Evolutionary conservation across 1,140 invertebrate species (phyloP).

Genomic region (Magallana ariakensis): DNA sequence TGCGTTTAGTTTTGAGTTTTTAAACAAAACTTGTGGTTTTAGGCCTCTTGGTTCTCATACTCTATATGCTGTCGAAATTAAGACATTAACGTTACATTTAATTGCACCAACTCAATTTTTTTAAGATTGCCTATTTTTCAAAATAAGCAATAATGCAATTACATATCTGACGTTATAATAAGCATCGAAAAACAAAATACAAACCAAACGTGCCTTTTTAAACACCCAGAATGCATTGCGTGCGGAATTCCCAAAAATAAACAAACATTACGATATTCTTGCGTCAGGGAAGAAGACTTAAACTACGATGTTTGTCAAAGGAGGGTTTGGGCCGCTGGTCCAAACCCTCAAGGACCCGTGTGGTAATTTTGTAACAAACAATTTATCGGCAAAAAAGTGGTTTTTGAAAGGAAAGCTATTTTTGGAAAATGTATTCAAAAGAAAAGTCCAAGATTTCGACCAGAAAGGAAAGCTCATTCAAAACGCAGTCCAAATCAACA

Average conservation of each 20-base stretch:
- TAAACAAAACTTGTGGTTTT: too few species aligned
- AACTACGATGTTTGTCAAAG: conserved; percentile 24
- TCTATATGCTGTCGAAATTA: too few species aligned
- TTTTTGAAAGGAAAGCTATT: neutral
- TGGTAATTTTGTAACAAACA: neutral
- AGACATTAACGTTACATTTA: too few species aligned
- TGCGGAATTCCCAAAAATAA: neutral
- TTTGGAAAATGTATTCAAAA: neutral
- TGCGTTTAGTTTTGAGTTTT: too few species aligned
- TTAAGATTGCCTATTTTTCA: too few species aligned
- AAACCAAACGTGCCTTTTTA: neutral
- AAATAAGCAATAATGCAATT: too few species aligned
- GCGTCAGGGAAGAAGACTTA: neutral
- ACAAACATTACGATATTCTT: neutral
- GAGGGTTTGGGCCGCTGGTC: conserved; percentile 34
- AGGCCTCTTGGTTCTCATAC: too few species aligned
- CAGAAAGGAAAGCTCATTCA: neutral
- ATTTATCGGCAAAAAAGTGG: neutral
- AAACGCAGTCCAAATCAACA: neutral
- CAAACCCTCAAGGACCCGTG: conserved; percentile 18
- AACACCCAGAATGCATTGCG: neutral
- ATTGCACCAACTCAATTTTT: too few species aligned
- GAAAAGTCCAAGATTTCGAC: neutral
- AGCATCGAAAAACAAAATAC: too few species aligned
- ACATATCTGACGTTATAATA: too few species aligned